Base-by-base conservation (phyloP, 2,113 vertebrate genomes). In the Lagopus muta region DNA sequence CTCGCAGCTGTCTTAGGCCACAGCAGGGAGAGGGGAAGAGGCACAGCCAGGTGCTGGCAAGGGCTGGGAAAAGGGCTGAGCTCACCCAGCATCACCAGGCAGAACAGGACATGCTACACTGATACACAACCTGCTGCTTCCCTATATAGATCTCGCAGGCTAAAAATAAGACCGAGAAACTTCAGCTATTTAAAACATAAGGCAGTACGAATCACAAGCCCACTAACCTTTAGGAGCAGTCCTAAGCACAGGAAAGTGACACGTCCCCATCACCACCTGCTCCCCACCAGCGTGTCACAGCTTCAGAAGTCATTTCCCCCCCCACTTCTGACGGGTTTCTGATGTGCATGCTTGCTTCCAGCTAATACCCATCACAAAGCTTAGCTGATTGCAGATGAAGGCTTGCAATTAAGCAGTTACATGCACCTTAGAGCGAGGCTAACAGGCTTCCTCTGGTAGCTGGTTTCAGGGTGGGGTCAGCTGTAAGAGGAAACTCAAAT, bases 81-180 rank as follows among this genome's bases (percentile, higher is more conserved):
- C 66, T 17, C 28, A 57, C 43, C 64, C 24, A 2, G 88, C 28
- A 19, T 36, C 28, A 0, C 11, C 50, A 72, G 92, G 74, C 87
- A 40, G 72, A 1, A 19, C 86, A 50, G 76, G 92, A 52, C n/a
- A 1, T 82, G 89, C 82, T 80, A 43, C 24, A 1, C 74, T 54
- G 76, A 93, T 60, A 64, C 2, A 1, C 86, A 75, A 87, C 89
- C 72, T 5, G 18, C 6, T 3, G 1, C 61, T n/a, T 96, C 92
- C 87, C 82, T 77, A 32, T 80, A 94, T 65, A 92, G 78, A 92
- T 78, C 70, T 82, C 13, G 38, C 70, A 58, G 82, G 88, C 94
- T 97, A 96, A 96, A 97, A 97, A 96, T 97, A 96, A 93, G 62
- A 47, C 92, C 0, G 7, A 93, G 93, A 84, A 76, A 88, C 75